phyloP scores from a whole-genome alignment of 2,113 vertebrate species.

The Gadus macrocephalus region DNA sequence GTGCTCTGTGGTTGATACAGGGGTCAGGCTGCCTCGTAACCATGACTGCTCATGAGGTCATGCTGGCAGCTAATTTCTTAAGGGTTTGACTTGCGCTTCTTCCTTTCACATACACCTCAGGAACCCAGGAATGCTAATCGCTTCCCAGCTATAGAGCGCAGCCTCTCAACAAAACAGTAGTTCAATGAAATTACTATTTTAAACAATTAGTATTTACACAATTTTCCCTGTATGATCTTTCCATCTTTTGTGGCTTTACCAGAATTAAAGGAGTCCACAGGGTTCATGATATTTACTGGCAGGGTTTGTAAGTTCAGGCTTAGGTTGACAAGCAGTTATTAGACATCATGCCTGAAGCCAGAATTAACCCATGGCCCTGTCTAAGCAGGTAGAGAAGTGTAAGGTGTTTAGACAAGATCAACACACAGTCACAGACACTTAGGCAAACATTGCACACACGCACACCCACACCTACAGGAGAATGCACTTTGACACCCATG shows the following conservation, averaged over 20 bases:
- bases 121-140: slow-evolving; percentile 25
- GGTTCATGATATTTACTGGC: slow-evolving; percentile 34
- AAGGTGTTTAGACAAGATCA: slow-evolving; percentile 69
- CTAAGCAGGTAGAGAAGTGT: slow-evolving; percentile 71
- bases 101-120: slow-evolving; percentile 14
- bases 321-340: slow-evolving; percentile 71
- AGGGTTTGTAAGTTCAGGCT: slow-evolving; percentile 63
- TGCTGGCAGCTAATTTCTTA: slow-evolving; percentile 46
- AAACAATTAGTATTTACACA: not conserved
- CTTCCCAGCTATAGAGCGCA: slow-evolving; percentile 2
- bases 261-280: not conserved
- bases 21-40: slow-evolving; percentile 45
- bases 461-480: slow-evolving; percentile 41
- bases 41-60: slow-evolving; percentile 19
- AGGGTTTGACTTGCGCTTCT: slow-evolving; percentile 36
- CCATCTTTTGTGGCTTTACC: too few species aligned
- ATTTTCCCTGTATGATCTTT: not conserved
- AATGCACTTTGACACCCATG: slow-evolving; percentile 29
- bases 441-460: slow-evolving; percentile 39
- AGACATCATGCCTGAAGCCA: slow-evolving; percentile 62
- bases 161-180: slow-evolving; percentile 1
- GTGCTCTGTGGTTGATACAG: slow-evolving; percentile 32
- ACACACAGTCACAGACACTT: slow-evolving; percentile 52
- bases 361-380: slow-evolving; percentile 75
- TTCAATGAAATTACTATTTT: slow-evolving; percentile 1